phyloP scores from a whole-genome alignment of 35 echinoderm and acorn worm species.

The Ophiothrix spiculata region DNA sequence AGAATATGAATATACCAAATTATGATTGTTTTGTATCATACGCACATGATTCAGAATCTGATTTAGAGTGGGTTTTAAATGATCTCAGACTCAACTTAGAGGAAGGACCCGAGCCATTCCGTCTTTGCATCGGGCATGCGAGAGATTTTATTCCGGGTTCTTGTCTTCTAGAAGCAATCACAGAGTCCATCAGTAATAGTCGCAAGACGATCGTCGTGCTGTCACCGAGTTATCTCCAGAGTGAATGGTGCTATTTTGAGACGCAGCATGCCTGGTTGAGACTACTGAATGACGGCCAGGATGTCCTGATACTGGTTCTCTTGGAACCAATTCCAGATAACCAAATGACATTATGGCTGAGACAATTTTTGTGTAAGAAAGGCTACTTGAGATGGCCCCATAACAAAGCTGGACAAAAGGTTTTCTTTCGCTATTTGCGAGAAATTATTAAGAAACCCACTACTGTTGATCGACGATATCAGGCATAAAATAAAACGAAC shows the following conservation, averaged over 20 bases:
- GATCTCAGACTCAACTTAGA: background rate
- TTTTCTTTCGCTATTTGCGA: background rate
- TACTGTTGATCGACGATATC: background rate
- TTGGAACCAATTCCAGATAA: background rate
- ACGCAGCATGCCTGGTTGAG: constrained; percentile 4
- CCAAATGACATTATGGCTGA: background rate
- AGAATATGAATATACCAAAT: background rate
- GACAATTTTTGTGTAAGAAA: background rate
- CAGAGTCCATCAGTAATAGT: background rate
- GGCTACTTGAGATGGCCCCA: background rate
- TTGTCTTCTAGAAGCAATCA: background rate
- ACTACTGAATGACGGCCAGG: background rate
- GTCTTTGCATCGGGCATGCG: background rate
- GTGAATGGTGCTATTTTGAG: constrained; percentile 4
- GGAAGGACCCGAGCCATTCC: background rate
- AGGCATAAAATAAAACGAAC: no score
- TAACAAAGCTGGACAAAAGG: background rate
- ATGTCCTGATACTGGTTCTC: background rate
- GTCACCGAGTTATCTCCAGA: background rate
- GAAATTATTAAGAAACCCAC: background rate
- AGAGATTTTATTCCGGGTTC: background rate
- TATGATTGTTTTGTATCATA: background rate
- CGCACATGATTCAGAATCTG: background rate
- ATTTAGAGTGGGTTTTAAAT: background rate
- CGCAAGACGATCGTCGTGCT: background rate